These are phyloP conservation scores for Drosophila guanche DNA, from an alignment of 1,140 invertebrate genomes.

Conservation along the genomic window DNA sequence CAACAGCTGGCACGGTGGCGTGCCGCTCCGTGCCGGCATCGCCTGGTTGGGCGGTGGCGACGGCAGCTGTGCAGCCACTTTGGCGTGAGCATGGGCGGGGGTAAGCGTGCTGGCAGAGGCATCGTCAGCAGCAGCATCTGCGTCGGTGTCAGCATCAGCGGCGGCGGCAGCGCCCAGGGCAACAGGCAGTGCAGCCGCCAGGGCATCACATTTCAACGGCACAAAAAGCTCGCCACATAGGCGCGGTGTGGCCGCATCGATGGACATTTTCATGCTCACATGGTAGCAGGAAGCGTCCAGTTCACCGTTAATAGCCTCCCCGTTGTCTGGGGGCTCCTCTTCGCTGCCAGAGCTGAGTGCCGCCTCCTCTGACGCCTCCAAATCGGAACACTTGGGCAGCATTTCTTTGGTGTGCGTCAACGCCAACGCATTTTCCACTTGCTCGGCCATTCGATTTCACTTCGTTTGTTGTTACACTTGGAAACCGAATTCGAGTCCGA, in stretches of 20 bases:
- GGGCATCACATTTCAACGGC: conserved; percentile 54
- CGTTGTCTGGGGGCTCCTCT: background rate
- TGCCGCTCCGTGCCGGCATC: conserved; percentile 35
- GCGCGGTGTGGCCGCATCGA: conserved; percentile 53
- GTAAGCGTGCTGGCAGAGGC: conserved; percentile 18
- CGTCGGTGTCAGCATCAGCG: conserved; percentile 5
- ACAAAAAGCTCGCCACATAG: conserved; percentile 44
- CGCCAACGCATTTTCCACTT: conserved; percentile 60
- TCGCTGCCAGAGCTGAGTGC: conserved; percentile 6
- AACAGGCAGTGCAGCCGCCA: conserved; percentile 34
- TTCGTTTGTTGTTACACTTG: conserved; percentile 5
- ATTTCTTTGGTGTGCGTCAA: conserved; percentile 58
- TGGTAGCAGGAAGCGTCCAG: conserved; percentile 67
- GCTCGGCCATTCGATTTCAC: conserved; percentile 51
- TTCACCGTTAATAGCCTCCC: conserved; percentile 59
- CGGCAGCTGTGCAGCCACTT: conserved; percentile 34
- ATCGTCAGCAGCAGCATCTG: background rate
- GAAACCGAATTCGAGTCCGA: no score
- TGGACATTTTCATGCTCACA: conserved; percentile 71
- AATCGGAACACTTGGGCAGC: conserved; percentile 17
- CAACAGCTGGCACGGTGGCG: conserved; percentile 64
- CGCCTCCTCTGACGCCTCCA: conserved; percentile 21
- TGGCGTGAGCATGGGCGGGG: conserved; percentile 1
- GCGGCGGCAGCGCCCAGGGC: conserved; percentile 24
- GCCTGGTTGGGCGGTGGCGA: conserved; percentile 41